Conservation (phyloP, 2,113 vertebrate genomes). For the Gobiocypris rarus region DNA sequence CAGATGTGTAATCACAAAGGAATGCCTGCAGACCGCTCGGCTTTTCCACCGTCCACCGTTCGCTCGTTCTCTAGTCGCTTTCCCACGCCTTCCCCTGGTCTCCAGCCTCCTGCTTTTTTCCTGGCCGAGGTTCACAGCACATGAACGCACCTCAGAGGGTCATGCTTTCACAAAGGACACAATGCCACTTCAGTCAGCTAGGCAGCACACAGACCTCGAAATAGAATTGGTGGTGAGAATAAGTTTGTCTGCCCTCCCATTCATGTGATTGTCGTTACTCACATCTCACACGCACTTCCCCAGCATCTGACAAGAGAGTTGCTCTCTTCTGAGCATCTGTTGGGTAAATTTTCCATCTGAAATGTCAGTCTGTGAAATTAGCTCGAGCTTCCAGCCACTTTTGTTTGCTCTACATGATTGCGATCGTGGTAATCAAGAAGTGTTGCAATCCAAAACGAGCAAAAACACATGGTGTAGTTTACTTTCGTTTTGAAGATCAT, state of each 20-base stretch:
- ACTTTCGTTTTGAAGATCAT: constrained; percentile 25
- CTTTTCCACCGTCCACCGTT: constrained; percentile 75
- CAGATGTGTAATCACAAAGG: constrained; percentile 81
- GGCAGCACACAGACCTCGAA: not conserved
- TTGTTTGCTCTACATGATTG: constrained; percentile 8
- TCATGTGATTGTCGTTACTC: constrained; percentile 39
- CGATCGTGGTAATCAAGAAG: not conserved
- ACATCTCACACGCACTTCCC: constrained; percentile 34
- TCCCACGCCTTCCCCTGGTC: constrained; percentile 53
- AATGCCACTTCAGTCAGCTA: constrained; percentile 36
- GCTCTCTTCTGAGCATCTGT: constrained; percentile 43
- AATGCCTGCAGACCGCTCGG: constrained; percentile 80
- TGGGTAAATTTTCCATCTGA: constrained; percentile 8
- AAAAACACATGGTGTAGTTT: constrained; percentile 34
- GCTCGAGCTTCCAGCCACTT: constrained; percentile 19
- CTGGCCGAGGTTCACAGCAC: constrained; percentile 11
- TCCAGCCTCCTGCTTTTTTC: constrained; percentile 43
- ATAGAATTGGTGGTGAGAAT: constrained; percentile 39
- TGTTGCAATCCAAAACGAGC: constrained; percentile 6
- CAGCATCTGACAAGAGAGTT: constrained; percentile 7
- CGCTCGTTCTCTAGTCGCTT: constrained; percentile 55
- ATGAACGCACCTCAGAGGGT: constrained; percentile 32
- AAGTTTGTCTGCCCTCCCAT: constrained; percentile 1
- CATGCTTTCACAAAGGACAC: constrained; percentile 17
- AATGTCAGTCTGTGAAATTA: constrained; percentile 35